phyloP scores from a whole-genome alignment of 2,888 invertebrate genomes.

The Congeria kusceri region DNA sequence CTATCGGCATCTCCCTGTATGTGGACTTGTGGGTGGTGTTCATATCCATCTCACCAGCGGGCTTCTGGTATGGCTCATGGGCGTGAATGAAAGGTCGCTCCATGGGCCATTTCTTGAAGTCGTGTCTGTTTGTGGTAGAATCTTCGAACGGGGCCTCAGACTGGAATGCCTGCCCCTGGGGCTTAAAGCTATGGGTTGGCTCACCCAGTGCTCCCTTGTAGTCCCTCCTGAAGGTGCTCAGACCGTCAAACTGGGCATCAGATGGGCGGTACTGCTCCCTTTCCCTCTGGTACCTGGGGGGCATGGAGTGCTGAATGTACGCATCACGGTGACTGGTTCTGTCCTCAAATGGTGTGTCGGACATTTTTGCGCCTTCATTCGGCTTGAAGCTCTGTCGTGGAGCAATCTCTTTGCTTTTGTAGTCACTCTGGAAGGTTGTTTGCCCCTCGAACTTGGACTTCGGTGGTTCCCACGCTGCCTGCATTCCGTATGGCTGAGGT shows the following conservation, averaged over 20 bases:
- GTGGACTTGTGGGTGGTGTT: slow-evolving; percentile 81
- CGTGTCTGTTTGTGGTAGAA: slow-evolving; percentile 83
- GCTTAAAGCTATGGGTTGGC: slow-evolving; percentile 81
- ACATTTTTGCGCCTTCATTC: slow-evolving; percentile 74
- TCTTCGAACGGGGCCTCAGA: slow-evolving; percentile 84
- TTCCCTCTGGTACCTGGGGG: slow-evolving; percentile 71
- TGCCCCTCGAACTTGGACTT: slow-evolving; percentile 81
- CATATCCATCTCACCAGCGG: slow-evolving; percentile 82
- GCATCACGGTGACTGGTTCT: slow-evolving; percentile 82
- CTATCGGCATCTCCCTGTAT: slow-evolving; percentile 77
- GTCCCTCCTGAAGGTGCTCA: slow-evolving; percentile 81
- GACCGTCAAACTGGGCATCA: slow-evolving; percentile 80
- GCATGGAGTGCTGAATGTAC: slow-evolving; percentile 83
- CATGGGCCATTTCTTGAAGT: slow-evolving; percentile 79
- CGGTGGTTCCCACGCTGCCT: slow-evolving; percentile 79
- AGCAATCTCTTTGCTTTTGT: slow-evolving; percentile 73
- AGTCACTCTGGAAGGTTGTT: slow-evolving; percentile 83
- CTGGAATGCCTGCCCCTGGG: slow-evolving; percentile 79
- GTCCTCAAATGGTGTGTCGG: slow-evolving; percentile 82
- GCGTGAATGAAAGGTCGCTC: slow-evolving; percentile 77
- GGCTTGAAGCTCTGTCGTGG: slow-evolving; percentile 82
- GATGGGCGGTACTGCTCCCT: slow-evolving; percentile 77
- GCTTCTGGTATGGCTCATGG: slow-evolving; percentile 79
- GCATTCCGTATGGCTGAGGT: slow-evolving; percentile 63
- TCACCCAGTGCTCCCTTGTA: slow-evolving; percentile 73